phyloP scores from a whole-genome alignment of 2,888 invertebrate genomes.

The Drosophila niveifrons region DNA sequence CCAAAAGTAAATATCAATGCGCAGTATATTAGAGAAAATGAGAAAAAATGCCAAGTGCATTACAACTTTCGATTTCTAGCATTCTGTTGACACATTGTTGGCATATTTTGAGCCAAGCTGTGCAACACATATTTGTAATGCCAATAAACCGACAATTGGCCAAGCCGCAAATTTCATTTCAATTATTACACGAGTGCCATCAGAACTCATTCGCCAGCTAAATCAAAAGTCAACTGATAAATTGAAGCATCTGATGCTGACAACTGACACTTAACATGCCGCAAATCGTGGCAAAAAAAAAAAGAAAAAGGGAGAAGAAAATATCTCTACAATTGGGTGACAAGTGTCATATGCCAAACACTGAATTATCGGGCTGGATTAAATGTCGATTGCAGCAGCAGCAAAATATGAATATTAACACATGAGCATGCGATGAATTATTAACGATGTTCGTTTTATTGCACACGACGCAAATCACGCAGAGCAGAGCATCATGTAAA shows the following conservation, averaged over 20 bases:
- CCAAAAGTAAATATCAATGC: conserved; percentile 52
- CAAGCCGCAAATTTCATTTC: conserved; percentile 1
- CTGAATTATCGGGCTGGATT: conserved; percentile 58
- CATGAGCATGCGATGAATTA: conserved; percentile 31
- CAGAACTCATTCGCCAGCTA: conserved; percentile 1
- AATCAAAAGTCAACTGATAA: conserved; percentile 24
- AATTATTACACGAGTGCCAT: conserved; percentile 13
- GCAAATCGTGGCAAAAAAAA: conserved; percentile 11
- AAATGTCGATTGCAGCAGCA: conserved; percentile 53
- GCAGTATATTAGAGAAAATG: conserved; percentile 32
- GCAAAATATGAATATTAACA: conserved; percentile 25
- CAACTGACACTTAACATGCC: conserved; percentile 11
- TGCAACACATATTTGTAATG: conserved; percentile 32
- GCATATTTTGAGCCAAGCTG: conserved; percentile 53
- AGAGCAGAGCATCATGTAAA: conserved; percentile 44
- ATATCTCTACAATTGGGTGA: background rate
- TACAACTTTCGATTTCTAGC: conserved; percentile 67
- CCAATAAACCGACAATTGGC: conserved; percentile 9
- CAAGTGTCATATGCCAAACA: conserved; percentile 47
- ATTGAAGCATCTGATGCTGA: conserved; percentile 23
- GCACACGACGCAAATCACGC: conserved; percentile 33
- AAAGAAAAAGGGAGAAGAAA: background rate
- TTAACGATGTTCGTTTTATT: conserved; percentile 33
- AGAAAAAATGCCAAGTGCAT: conserved; percentile 15
- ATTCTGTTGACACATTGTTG: conserved; percentile 65